These are phyloP conservation scores for Gymnopithys bicolor DNA, from an alignment of 2,797 vertebrate genomes.

Conservation along the genomic window DNA sequence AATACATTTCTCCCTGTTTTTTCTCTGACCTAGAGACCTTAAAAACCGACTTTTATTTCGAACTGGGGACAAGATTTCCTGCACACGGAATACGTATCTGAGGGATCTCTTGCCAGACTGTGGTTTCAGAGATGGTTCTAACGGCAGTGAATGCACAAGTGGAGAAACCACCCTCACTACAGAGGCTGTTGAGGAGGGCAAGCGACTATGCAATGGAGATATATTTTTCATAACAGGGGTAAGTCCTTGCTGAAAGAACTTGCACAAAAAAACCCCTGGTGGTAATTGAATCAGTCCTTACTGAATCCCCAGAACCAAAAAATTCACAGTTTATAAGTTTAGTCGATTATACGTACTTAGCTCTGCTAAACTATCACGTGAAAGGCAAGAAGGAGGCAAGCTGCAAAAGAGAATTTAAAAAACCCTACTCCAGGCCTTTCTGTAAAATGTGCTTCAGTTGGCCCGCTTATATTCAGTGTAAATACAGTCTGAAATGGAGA, in stretches of 20 bases:
- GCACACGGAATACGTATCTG: conserved; percentile 80
- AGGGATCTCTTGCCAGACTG: conserved; percentile 53
- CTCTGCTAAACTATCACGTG: neutral
- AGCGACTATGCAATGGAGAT: conserved; percentile 85
- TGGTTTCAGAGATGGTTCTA: accelerated
- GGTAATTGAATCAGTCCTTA: neutral
- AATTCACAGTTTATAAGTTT: neutral
- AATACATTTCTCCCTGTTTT: neutral
- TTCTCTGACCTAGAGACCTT: conserved; percentile 67
- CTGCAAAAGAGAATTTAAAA: neutral
- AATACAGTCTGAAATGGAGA: neutral
- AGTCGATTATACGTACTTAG: neutral
- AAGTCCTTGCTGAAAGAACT: neutral
- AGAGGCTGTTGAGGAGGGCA: conserved; percentile 40
- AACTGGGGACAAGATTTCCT: conserved; percentile 83
- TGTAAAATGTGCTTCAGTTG: neutral
- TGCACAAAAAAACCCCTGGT: neutral
- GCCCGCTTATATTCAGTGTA: neutral
- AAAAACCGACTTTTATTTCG: conserved; percentile 71
- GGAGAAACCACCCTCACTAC: neutral
- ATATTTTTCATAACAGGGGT: conserved; percentile 84
- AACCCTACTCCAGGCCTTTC: neutral
- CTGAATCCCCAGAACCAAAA: neutral
- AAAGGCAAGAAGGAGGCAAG: neutral
- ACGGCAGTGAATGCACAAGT: neutral